phyloP scores from a whole-genome alignment of 2,113 vertebrate species.

The Copsychus sechellarum region DNA sequence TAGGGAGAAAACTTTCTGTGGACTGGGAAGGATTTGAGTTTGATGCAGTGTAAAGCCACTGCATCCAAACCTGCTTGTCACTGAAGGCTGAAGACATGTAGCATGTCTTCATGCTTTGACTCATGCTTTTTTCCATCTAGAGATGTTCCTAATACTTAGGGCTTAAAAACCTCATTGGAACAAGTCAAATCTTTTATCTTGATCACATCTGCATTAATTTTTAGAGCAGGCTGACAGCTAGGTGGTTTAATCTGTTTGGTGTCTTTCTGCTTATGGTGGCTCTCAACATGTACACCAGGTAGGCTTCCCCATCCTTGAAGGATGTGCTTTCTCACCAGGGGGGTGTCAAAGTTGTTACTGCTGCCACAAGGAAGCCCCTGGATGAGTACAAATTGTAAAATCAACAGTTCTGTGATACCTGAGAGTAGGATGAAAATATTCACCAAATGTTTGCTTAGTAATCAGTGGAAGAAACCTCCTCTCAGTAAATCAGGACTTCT shows the following conservation, averaged over 20 bases:
- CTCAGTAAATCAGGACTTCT: neutral
- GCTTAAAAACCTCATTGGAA: neutral
- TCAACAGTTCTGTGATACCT: neutral
- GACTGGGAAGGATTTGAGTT: neutral
- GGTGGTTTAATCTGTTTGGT: neutral
- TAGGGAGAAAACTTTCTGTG: neutral
- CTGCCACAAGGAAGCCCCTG: neutral
- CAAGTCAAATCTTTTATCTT: neutral
- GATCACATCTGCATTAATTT: neutral
- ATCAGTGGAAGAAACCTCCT: neutral
- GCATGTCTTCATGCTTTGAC: no score
- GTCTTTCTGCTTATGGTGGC: neutral
- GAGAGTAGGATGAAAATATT: neutral
- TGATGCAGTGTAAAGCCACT: neutral
- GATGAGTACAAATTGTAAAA: neutral
- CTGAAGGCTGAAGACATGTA: neutral
- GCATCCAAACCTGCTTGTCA: neutral
- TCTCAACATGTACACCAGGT: neutral
- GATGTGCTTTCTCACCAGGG: neutral
- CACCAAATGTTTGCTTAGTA: neutral
- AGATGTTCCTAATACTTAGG: neutral
- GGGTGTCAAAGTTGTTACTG: neutral
- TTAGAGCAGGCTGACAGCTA: neutral
- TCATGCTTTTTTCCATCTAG: accelerated
- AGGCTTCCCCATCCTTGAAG: neutral